A percentile compares a stretch with the other conserved stretches of the same genome.
Conservation (phyloP, 2,113 vertebrate genomes). For the Nothocercus nigrocapillus region DNA sequence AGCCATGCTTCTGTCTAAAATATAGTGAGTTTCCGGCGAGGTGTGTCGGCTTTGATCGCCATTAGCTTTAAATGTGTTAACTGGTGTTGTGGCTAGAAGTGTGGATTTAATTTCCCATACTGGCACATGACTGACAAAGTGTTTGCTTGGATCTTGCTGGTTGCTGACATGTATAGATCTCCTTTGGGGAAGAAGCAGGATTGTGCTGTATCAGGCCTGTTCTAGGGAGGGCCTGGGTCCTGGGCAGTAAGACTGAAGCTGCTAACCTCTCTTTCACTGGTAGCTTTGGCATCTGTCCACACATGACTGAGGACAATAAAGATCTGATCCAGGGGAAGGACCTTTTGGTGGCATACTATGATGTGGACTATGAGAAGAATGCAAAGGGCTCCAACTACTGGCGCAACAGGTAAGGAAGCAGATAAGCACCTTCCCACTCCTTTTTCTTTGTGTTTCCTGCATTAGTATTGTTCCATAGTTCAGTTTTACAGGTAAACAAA, state of each 20-base stretch:
- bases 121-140: not conserved
- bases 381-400: conserved; percentile 98
- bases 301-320: conserved; percentile 97
- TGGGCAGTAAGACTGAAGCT: not conserved
- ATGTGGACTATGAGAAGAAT: conserved; percentile 96
- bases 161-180: not conserved
- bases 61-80: not conserved
- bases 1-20: not conserved
- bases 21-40: not conserved
- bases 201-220: accelerated
- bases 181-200: not conserved
- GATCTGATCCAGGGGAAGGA: conserved; percentile 93
- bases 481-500: not conserved
- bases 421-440: not conserved
- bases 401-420: conserved; percentile 94
- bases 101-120: not conserved
- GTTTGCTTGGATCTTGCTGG: not conserved
- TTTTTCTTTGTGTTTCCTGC: accelerated
- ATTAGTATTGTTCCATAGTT: accelerated
- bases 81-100: not conserved
- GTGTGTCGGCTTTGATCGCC: not conserved
- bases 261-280: not conserved
- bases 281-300: conserved; percentile 95
- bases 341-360: conserved; percentile 93
- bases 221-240: not conserved